A percentile compares a stretch with the other conserved stretches of the same genome.
phyloP scores from a whole-genome alignment of 2,888 invertebrate species.

The Orthonychiurus folsomi region DNA sequence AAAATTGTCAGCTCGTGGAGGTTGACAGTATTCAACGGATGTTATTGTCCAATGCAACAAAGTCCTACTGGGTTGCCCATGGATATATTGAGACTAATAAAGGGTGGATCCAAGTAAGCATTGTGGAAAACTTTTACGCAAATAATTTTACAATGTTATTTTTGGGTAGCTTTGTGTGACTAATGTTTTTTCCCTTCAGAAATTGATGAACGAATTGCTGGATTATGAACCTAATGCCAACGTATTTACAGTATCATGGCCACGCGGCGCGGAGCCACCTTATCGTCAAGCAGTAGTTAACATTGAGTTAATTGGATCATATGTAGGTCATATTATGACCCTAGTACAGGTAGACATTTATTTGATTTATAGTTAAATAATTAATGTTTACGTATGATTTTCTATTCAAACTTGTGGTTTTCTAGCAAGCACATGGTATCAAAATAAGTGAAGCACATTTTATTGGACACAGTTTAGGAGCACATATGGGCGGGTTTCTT shows the following conservation, averaged over 20 bases:
- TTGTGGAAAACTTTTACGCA: conserved; percentile 41
- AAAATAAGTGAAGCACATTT: conserved; percentile 59
- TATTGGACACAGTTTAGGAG: conserved; percentile 57
- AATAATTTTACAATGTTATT: conserved; percentile 9
- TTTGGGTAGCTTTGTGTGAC: not conserved
- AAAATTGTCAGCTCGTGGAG: conserved; percentile 14
- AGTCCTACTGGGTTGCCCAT: conserved; percentile 66
- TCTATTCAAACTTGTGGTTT: conserved; percentile 1
- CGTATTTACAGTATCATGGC: conserved; percentile 76
- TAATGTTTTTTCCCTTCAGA: conserved; percentile 46
- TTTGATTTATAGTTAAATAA: conserved; percentile 6
- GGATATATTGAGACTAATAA: conserved; percentile 78
- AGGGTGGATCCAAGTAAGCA: conserved; percentile 67
- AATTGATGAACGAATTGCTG: conserved; percentile 63
- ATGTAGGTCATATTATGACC: conserved; percentile 62
- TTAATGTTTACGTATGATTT: not conserved
- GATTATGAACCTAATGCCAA: conserved; percentile 55
- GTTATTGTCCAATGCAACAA: conserved; percentile 49
- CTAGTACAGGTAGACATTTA: conserved; percentile 45
- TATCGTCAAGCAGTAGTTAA: conserved; percentile 90
- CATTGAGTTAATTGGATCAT: conserved; percentile 72
- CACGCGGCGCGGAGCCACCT: conserved; percentile 73
- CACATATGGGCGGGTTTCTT: conserved; percentile 75
- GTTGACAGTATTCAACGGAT: conserved; percentile 4
- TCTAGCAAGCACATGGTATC: conserved; percentile 48